Evolutionary conservation across 2,888 invertebrate species (phyloP).

Genomic region (Aphidius colemani): DNA sequence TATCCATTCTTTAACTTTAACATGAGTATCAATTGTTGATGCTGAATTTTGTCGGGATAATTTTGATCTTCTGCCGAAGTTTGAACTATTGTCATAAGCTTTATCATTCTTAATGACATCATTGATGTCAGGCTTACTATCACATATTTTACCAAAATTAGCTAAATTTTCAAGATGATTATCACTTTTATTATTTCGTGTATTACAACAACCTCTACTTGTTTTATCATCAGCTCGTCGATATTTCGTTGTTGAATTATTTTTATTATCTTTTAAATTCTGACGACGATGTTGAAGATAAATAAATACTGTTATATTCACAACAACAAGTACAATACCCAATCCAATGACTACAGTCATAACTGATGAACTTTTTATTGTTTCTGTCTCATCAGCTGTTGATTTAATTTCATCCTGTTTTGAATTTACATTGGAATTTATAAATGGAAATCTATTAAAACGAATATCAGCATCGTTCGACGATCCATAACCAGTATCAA

Average conservation of each 20-base stretch:
- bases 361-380: conserved; percentile 49
- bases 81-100: conserved; percentile 58
- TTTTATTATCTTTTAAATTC: conserved; percentile 63
- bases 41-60: conserved; percentile 74
- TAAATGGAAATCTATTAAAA: conserved; percentile 19
- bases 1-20: conserved; percentile 87
- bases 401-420: conserved; percentile 41
- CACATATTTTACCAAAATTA: conserved; percentile 62
- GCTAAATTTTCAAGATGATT: conserved; percentile 62
- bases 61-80: conserved; percentile 68
- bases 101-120: conserved; percentile 59
- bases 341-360: conserved; percentile 61
- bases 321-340: conserved; percentile 72
- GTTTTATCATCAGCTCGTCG: conserved; percentile 61
- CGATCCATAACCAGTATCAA: conserved; percentile 19
- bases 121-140: conserved; percentile 56
- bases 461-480: conserved; percentile 26
- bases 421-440: conserved; percentile 40
- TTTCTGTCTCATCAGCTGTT: conserved; percentile 61
- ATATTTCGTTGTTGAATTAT: conserved; percentile 53
- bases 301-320: conserved; percentile 74
- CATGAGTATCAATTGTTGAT: conserved; percentile 83
- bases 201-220: conserved; percentile 54
- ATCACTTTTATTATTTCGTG: conserved; percentile 45
- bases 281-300: conserved; percentile 72